Evolutionary conservation across 2,797 vertebrate genomes (phyloP), one percentile per base, ranked within the genome.

Genomic region (Phoebastria nigripes): DNA sequence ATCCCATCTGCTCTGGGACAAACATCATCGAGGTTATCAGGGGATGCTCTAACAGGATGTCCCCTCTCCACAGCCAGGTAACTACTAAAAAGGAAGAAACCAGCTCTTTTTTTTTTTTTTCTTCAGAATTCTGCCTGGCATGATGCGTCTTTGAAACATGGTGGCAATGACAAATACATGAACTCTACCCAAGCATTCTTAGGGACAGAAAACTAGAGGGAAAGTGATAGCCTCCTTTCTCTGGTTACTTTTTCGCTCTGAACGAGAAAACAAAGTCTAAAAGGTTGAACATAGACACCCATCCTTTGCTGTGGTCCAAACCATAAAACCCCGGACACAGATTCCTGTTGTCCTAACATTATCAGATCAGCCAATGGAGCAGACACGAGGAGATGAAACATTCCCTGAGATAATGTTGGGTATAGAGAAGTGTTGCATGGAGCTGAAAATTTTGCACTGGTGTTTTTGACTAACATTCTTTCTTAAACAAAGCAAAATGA

Each of bases 281-380:
- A 78, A 74, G 7, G 3, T 2, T 42, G 24, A 29, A 42, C 18
- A 29, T 0, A 42, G 22, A 21, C 0, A 0, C 4, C 2, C 5
- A 44, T 22, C n/a, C 22, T 59, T 87, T 2, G 0, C 12, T 65
- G 8, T 7, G 41, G 24, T 63, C 26, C 17, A 70, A 46, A 51
- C 20, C 41, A 42, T 35, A 83, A 52, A 62, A 21, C 31, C 22
- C 25, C 35, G 18, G 6, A 46, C 66, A 82, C 1, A 5, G 37
- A 26, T 37, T 74, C 21, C 42, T 22, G 4, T 29, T 65, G 14
- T 54, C 17, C 12, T 7, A 46, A n/a, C 4, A 3, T 29, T 47
- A 37, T 6, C 28, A 90, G 12, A 24, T 7, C 47, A 90, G 55
- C 25, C 69, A 63, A n/a, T 0, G 0, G 20, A 80, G 15, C 18